Conservation (phyloP, 2,888 invertebrate species). For the Plagodis pulveraria region DNA sequence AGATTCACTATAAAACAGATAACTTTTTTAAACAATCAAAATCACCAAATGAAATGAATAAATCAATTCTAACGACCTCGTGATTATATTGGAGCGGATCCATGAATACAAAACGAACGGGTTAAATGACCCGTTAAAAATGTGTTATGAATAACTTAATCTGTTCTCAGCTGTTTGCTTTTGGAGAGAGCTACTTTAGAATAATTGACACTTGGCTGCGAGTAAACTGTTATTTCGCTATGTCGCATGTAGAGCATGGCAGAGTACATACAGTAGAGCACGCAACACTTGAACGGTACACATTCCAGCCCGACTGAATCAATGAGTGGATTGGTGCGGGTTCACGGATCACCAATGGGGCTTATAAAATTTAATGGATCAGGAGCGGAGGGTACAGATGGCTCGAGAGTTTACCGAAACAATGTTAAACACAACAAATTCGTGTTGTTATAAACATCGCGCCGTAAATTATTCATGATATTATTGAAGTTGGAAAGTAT, state of each 20-base stretch:
- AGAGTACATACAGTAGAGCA: conserved; percentile 3
- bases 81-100: conserved; percentile 24
- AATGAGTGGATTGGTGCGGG: conserved; percentile 21
- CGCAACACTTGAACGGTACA: conserved; percentile 4
- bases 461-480: conserved; percentile 70
- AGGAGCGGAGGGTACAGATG: conserved; percentile 35
- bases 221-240: conserved; percentile 8
- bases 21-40: conserved; percentile 19
- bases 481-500: conserved; percentile 70
- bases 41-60: conserved; percentile 16
- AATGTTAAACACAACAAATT: conserved; percentile 58
- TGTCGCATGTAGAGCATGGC: conserved; percentile 2
- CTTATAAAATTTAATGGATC: conserved; percentile 39
- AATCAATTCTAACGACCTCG: conserved; percentile 27
- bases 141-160: conserved; percentile 21
- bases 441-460: conserved; percentile 58
- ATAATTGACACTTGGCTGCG: conserved; percentile 11
- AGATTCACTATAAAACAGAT: conserved; percentile 8
- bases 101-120: conserved; percentile 26
- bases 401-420: conserved; percentile 40
- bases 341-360: conserved; percentile 36
- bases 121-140: conserved; percentile 28
- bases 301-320: conserved; percentile 13
- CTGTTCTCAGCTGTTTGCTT: conserved; percentile 11
- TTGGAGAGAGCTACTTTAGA: conserved; percentile 2